Evolutionary conservation across 1,140 invertebrate species (phyloP), one percentile per base, ranked within the genome.

Genomic region (Drosophila dunni): DNA sequence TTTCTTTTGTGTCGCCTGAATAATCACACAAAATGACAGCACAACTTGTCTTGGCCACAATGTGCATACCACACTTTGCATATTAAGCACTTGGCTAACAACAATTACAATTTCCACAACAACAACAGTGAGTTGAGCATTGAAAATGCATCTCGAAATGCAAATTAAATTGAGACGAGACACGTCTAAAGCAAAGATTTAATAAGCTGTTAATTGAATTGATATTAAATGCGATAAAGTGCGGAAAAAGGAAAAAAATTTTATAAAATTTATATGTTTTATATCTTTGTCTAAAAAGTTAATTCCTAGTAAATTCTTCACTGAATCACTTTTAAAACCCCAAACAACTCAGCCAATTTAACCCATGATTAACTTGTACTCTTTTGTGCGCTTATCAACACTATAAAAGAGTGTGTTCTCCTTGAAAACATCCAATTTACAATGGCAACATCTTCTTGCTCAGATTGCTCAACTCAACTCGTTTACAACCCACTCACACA

Each of bases 21-120:
- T 57, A 74, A 69, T 68, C 71, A 69, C 56, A 48, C 64, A 56
- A 67, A 66, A 40, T 67, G 70, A 73, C 70, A 68, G 70, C 64
- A 40, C 56, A 73, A 68, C 66, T 61, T 74, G 71, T 68, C 57
- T 65, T 69, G 57, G 64, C 34, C n/a, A 45, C 56, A 68, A 50
- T 53, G 38, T 10, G 11, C 38, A 40, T 40, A 60, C 63, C 79
- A 67, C 69, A 78, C 75, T 81, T 65, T 79, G 80, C 80, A 83
- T 83, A 80, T 72, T 84, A 84, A 84, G 51, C 63, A 54, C 61
- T 57, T 65, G 72, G 60, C 70, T 75, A 75, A 38, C 67, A 36
- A 53, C 65, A 64, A 71, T 54, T 68, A 66, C 78, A 75, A 53
- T 33, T 50, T 53, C 44, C 64, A 65, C 77, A 74, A 74, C 61